Base-by-base conservation (phyloP, 2,888 invertebrate species). In the Miltochrista miniata region DNA sequence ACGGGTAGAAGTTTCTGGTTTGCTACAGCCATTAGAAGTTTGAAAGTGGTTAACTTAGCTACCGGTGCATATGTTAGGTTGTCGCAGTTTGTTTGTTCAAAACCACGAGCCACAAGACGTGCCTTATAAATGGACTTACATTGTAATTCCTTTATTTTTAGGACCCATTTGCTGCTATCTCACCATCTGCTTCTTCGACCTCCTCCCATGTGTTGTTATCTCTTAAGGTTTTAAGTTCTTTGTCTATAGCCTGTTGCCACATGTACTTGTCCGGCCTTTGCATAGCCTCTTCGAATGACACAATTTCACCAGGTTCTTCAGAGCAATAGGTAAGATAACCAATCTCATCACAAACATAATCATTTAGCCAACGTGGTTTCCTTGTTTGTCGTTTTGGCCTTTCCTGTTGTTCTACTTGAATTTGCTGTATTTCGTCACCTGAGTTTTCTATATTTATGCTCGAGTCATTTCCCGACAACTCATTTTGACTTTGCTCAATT, bases 81-180 rank as follows among this genome's bases (percentile, higher is more conserved):
- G 10, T 38, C 31, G 14, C 31, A 38, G 15, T 45, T 15, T 7
- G 18, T 8, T 14, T 59, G 59, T 11, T 60, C 48, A 34, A 60
- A 60, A 0, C 56, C 57, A n/a, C 57, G 33, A 1, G 57, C 60
- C 1, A 61, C 55, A 4, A 58, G 12, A 9, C 61, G 36, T 7
- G 61, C 57, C 14, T 61, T 61, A 45, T 43, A 38, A 1, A 34
- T 10, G 11, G 34, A 12, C 2, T 34, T 34, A n/a, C 34, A 11
- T n/a, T 34, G n/a, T 2, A 2, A 2, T 7, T 34, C 33, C n/a
- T 44, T 44, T 0, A 24, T n/a, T 29, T 44, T 56, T 9, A 54
- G 52, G 0, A 60, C 54, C 59, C 59, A 60, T 11, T 48, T 52
- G 11, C 38, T 38, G 29, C 13, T 29, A 35, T 36, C 1, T 36